A percentile compares a stretch with the other conserved stretches of the same genome.
phyloP scores from a whole-genome alignment of 2,113 vertebrate genomes.

The Sander lucioperca region DNA sequence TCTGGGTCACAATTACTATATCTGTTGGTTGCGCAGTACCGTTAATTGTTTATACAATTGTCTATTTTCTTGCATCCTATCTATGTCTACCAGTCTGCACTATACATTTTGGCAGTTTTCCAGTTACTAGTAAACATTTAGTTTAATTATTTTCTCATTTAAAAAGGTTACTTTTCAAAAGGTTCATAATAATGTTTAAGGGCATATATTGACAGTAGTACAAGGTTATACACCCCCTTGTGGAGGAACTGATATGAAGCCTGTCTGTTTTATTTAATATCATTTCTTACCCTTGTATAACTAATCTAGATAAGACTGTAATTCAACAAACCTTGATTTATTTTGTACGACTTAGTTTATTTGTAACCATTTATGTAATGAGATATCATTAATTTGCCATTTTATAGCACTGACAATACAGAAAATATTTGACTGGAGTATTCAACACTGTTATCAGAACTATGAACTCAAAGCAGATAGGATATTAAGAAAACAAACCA shows the following conservation, averaged over 20 bases:
- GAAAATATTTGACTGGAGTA: neutral
- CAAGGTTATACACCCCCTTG: slow-evolving; percentile 77
- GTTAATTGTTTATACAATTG: neutral
- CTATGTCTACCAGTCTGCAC: neutral
- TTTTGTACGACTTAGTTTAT: neutral
- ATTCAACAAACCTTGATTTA: neutral
- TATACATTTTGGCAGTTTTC: neutral
- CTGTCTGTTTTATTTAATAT: neutral
- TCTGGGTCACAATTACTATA: neutral
- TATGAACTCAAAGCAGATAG: neutral
- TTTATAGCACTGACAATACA: neutral
- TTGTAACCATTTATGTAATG: neutral
- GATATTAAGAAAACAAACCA: slow-evolving; percentile 2
- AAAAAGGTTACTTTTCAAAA: slow-evolving; percentile 3
- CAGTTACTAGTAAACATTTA: neutral
- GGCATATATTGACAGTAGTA: neutral
- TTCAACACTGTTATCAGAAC: neutral
- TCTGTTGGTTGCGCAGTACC: neutral
- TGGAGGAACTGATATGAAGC: slow-evolving; percentile 60
- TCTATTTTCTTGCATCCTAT: neutral
- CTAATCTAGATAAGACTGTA: neutral
- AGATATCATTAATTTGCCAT: neutral
- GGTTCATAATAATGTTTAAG: neutral
- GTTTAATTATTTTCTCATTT: neutral
- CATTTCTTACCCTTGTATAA: neutral